Evolutionary conservation across 2,113 vertebrate genomes (phyloP), one percentile per base, ranked within the genome.

Genomic region (Lepisosteus oculatus): DNA sequence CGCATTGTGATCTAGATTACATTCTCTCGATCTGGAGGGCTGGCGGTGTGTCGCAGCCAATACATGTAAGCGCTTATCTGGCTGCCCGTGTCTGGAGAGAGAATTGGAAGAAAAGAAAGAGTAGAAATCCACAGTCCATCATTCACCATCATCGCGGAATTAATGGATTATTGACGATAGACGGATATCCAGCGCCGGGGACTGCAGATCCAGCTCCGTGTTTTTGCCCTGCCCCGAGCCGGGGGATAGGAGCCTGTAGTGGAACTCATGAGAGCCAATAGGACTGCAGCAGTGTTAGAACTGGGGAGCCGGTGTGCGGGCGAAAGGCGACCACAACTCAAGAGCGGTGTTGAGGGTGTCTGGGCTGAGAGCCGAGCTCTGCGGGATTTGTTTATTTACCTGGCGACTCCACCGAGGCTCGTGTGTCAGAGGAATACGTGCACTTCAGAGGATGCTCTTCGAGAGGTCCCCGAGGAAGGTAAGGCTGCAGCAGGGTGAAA

Each of bases 231-330:
- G 88, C 86, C 85, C 70, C 69, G 76, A 71, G 71, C 80, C 75
- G 73, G 8, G 55, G 43, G n/a, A 43, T 54, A 65, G 56, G 54
- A 70, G 54, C 59, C 42, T 67, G 71, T 65, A 66, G 43, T 67
- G 73, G 42, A 79, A 77, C 77, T 77, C 70, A 78, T 62, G 75
- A 69, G 75, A 78, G 88, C 89, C 90, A 90, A 91, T 92, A 78
- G 79, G 67, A 83, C 79, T 75, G 43, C 54, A 70, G 72, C 64
- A 14, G 59, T 76, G 80, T 81, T 83, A 81, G 81, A 84, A 77
- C 80, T 79, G 80, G 84, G 85, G 87, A 81, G 77, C 76, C 80
- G 82, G 76, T 75, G 72, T 78, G 76, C 73, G 56, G 64, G 14
- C 55, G 65, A 41, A 7, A 65, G 44, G 65, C 73, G 67, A 73